Percentiles rank a stretch among this genome's conserved stretches.
These are phyloP conservation scores for Zoanthus gigantus DNA, from an alignment of 92 coral and sea anemone genomes.

Conservation along the genomic window DNA sequence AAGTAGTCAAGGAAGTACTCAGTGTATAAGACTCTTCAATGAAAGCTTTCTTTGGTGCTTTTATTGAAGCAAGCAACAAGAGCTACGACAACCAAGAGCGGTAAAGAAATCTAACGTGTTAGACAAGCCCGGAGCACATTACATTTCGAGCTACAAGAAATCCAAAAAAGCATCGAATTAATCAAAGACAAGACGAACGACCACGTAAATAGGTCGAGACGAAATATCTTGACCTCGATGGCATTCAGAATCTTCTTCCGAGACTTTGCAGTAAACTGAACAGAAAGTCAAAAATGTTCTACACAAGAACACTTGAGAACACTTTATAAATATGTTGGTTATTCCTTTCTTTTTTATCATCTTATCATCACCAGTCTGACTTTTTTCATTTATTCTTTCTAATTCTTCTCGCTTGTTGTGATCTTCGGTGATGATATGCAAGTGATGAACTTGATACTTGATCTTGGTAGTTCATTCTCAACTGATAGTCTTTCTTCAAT, in stretches of 20 bases:
- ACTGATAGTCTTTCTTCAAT: background rate
- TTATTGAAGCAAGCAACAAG: background rate
- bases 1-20: background rate
- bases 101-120: background rate
- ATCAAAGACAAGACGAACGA: conserved; percentile 45
- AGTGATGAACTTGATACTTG: background rate
- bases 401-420: background rate
- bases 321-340: background rate
- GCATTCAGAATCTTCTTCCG: too few relatives aligned
- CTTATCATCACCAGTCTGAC: background rate
- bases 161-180: background rate
- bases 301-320: background rate
- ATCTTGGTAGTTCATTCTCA: background rate
- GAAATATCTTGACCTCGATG: too few relatives aligned
- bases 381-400: background rate
- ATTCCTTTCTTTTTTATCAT: background rate
- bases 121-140: background rate
- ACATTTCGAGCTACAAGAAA: background rate
- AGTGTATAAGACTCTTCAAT: background rate
- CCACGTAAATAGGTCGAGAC: conserved; percentile 56
- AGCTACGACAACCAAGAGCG: too few relatives aligned
- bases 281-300: conserved; percentile 44
- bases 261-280: background rate
- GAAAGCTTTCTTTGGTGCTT: background rate
- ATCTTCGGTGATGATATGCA: background rate